Conservation (phyloP, 2,888 invertebrate species). For the Lithophane semibrunnea region DNA sequence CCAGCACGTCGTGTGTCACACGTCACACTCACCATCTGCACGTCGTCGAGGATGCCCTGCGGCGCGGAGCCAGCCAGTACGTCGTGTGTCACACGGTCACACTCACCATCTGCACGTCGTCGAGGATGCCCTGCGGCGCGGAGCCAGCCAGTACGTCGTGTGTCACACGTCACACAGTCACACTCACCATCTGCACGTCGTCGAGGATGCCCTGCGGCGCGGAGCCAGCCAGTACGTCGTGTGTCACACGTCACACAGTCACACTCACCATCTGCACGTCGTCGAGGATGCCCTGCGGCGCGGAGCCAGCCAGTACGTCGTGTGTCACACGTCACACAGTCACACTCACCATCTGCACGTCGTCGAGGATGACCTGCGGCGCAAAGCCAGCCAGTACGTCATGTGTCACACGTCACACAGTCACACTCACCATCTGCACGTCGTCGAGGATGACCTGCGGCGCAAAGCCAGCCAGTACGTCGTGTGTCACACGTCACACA, state of each 20-base stretch:
- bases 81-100: conserved; percentile 86
- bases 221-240: conserved; percentile 93
- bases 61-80: conserved; percentile 92
- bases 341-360: conserved; percentile 97
- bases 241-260: not conserved
- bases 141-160: conserved; percentile 92
- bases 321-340: not conserved
- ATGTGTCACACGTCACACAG: conserved; percentile 4
- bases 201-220: conserved; percentile 98
- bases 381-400: conserved; percentile 93
- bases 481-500: no score
- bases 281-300: conserved; percentile 98
- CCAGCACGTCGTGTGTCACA: conserved; percentile 73
- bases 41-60: conserved; percentile 98
- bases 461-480: conserved; percentile 88
- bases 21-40: conserved; percentile 95
- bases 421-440: conserved; percentile 99
- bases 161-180: conserved; percentile 12
- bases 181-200: conserved; percentile 99
- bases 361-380: conserved; percentile 98
- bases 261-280: conserved; percentile 98
- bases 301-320: conserved; percentile 93
- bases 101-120: conserved; percentile 99
- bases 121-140: conserved; percentile 97
- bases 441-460: conserved; percentile 99